Evolutionary conservation across 2,797 vertebrate species (phyloP).

Genomic region (Pagetopsis macropterus): DNA sequence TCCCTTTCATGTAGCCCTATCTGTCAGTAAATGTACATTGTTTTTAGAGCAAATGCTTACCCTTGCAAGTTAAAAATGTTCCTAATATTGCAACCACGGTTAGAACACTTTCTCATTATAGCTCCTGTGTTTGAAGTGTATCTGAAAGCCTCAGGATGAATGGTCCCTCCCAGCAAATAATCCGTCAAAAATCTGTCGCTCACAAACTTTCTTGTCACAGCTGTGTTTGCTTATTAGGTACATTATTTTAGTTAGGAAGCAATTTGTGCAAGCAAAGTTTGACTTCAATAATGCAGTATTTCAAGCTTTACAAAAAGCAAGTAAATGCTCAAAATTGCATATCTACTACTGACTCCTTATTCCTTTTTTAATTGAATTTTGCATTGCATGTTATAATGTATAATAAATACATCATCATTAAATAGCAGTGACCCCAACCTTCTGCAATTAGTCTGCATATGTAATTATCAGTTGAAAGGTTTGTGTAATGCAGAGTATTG

Average conservation of each 20-base stretch:
- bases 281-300: neutral
- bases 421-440: neutral
- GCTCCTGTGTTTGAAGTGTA: neutral
- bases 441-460: neutral
- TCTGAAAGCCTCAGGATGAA: slow-evolving; percentile 9
- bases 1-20: neutral
- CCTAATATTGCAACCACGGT: neutral
- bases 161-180: slow-evolving; percentile 1
- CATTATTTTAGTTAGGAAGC: neutral
- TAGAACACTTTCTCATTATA: neutral
- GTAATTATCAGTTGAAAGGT: neutral
- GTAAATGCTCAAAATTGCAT: neutral
- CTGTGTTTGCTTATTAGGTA: neutral
- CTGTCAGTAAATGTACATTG: neutral
- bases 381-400: neutral
- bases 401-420: slow-evolving; percentile 1
- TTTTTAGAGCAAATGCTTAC: neutral
- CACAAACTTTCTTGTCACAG: neutral
- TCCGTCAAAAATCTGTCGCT: slow-evolving; percentile 2
- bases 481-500: neutral
- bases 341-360: neutral
- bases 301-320: neutral
- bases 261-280: neutral
- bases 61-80: neutral
- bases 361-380: neutral